A percentile compares a stretch with the other conserved stretches of the same genome.
These are phyloP conservation scores for Dicyrtomina minuta DNA, from an alignment of 2,888 invertebrate species.

Conservation along the genomic window DNA sequence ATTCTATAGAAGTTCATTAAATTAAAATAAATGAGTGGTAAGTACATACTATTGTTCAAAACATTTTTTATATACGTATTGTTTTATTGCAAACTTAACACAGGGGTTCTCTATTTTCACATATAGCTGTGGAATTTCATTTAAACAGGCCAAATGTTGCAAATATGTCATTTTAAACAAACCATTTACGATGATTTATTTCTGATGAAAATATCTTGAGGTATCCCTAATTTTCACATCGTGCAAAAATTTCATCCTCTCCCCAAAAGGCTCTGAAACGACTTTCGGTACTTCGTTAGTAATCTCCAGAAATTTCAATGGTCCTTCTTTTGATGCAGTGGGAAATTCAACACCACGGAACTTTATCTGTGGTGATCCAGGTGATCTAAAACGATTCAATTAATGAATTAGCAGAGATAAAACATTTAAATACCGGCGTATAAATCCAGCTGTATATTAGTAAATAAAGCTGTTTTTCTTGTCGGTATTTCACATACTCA, in stretches of 20 bases:
- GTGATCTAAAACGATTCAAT: not conserved
- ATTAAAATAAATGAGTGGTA: too few species aligned
- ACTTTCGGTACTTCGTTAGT: not conserved
- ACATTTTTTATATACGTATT: too few species aligned
- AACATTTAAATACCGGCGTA: not conserved
- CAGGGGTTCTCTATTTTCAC: too few species aligned
- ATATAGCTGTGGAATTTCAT: too few species aligned
- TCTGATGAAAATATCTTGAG: too few species aligned
- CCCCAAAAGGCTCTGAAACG: not conserved
- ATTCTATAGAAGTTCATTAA: too few species aligned
- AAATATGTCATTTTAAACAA: too few species aligned
- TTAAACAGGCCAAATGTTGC: too few species aligned
- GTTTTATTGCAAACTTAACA: too few species aligned
- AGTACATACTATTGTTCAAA: too few species aligned
- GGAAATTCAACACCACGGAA: constrained; percentile 1
- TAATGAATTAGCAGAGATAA: not conserved
- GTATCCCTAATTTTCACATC: not conserved
- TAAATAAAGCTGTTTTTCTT: not conserved
- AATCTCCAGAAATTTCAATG: not conserved
- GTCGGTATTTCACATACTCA: not conserved
- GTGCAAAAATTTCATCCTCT: not conserved
- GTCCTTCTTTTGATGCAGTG: not conserved
- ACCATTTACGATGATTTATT: too few species aligned
- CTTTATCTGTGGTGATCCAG: not conserved
- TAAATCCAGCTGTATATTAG: too few species aligned